Percentiles rank a stretch among this genome's conserved stretches.
Conservation (phyloP, 2,797 vertebrate genomes). For the Halcyon leucocephala region DNA sequence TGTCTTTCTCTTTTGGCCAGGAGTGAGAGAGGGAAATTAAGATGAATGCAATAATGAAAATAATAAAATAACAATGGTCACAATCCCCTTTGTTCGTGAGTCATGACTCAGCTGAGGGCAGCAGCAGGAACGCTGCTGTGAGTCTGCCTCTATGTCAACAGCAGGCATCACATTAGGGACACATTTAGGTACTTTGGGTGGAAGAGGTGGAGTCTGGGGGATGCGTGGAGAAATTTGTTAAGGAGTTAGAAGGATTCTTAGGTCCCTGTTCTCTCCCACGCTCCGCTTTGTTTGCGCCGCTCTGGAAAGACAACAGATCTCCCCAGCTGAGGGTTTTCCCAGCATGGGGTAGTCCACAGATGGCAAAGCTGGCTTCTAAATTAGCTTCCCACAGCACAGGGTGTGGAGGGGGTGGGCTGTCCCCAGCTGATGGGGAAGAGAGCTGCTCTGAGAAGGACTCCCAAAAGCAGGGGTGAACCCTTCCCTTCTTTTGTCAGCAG, state of each 20-base stretch:
- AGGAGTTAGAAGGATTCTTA: slow-evolving; percentile 16
- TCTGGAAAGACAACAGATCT: slow-evolving; percentile 52
- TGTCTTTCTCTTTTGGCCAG: slow-evolving; percentile 43
- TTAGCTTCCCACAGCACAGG: slow-evolving; percentile 61
- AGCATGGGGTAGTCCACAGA: slow-evolving; percentile 65
- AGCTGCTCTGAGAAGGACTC: background rate
- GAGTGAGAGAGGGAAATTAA: slow-evolving; percentile 58
- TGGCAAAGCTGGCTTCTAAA: slow-evolving; percentile 61
- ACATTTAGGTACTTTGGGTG: slow-evolving; percentile 9
- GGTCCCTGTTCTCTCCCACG: slow-evolving; percentile 48
- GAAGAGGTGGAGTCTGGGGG: slow-evolving; percentile 35
- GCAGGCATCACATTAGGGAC: slow-evolving; percentile 5
- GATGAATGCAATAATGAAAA: slow-evolving; percentile 76
- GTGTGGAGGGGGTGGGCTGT: slow-evolving; percentile 22
- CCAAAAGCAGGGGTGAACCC: background rate
- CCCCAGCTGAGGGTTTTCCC: slow-evolving; percentile 65
- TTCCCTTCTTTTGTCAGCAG: background rate
- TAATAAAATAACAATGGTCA: slow-evolving; percentile 71
- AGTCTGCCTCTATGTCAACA: slow-evolving; percentile 55
- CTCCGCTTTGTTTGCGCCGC: background rate
- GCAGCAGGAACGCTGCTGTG: slow-evolving; percentile 26
- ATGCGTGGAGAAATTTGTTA: background rate
- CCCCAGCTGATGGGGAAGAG: slow-evolving; percentile 25
- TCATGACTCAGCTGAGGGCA: slow-evolving; percentile 65
- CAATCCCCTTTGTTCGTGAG: slow-evolving; percentile 61